Conservation (phyloP, 2,888 invertebrate species). For the Zygogramma bicolorata region DNA sequence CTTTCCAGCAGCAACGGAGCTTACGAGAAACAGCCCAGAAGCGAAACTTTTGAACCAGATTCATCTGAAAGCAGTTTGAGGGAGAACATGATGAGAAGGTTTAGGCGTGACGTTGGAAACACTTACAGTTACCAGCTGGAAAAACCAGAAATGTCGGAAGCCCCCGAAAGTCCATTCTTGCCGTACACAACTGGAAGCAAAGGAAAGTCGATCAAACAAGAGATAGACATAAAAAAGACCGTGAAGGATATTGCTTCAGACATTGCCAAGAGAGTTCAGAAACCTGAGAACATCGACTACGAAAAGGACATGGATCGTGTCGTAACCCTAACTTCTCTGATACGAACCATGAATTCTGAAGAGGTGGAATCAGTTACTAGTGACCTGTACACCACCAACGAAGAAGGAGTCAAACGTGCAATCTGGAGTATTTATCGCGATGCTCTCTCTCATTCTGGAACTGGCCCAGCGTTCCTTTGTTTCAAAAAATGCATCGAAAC, state of each 20-base stretch:
- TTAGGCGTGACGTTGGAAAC: slow-evolving; percentile 27
- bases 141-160: slow-evolving; percentile 57
- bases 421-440: slow-evolving; percentile 77
- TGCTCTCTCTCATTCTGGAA: slow-evolving; percentile 76
- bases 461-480: slow-evolving; percentile 74
- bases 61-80: background rate
- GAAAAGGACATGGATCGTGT: slow-evolving; percentile 75
- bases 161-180: slow-evolving; percentile 68
- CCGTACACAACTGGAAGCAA: slow-evolving; percentile 68
- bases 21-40: slow-evolving; percentile 28
- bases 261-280: slow-evolving; percentile 73
- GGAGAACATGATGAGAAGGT: slow-evolving; percentile 6
- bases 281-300: slow-evolving; percentile 71
- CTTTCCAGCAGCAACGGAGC: slow-evolving; percentile 57
- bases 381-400: slow-evolving; percentile 67
- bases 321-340: slow-evolving; percentile 71
- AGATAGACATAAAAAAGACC: slow-evolving; percentile 53
- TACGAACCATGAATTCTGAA: slow-evolving; percentile 73
- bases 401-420: slow-evolving; percentile 60
- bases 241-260: slow-evolving; percentile 67
- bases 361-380: slow-evolving; percentile 72
- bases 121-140: slow-evolving; percentile 53
- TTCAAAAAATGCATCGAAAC: slow-evolving; percentile 73
- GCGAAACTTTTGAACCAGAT: background rate
- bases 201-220: slow-evolving; percentile 65